Evolutionary conservation across 2,797 vertebrate genomes (phyloP), one percentile per base, ranked within the genome.

Genomic region (Gymnothorax reevesii): DNA sequence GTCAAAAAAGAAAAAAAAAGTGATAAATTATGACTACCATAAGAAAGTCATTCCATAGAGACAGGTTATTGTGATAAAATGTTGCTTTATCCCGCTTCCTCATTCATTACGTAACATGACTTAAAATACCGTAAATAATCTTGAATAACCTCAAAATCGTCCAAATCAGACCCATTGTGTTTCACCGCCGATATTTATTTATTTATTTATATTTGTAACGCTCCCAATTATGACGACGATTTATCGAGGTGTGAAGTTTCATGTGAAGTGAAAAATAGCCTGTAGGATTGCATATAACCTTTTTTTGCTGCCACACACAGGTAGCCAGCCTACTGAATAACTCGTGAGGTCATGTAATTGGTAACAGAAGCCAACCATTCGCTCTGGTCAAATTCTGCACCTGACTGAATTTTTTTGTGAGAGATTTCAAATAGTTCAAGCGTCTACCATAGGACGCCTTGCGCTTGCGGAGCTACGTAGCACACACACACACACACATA

Each of bases 381-480:
- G 42, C 64, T 83, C 25, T 83, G 83, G 22, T 83, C 59, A 62
- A 7, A 83, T 62, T 83, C 33, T 49, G 83, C 83, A 84, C 60
- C 60, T 84, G 33, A 60, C 33, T 66, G 60, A 20, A 13, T 42
- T 64, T 62, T 27, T 66, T 57, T 54, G n/a, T 54, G 33, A 25
- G 84, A 54, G 84, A 22, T 85, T 85, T 84, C 22, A 73, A 85
- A 27, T 85, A n/a, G 84, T 85, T 57, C 54, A 85, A 57, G 71
- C 83, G 82, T 83, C 60, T 25, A 27, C 82, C 33, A 83, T 33
- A 84, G 75, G 89, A 90, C 90, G 89, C 88, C 90, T 90, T 87
- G 91, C 85, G 91, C 90, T 90, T 87, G 91, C 85, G 91, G 89
- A 87, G 88, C 87, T 57, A 60, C 87, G 87, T 86, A 84, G 85